These are phyloP conservation scores for Drosophila aldrichi DNA, from an alignment of 2,888 invertebrate genomes.

Conservation along the genomic window DNA sequence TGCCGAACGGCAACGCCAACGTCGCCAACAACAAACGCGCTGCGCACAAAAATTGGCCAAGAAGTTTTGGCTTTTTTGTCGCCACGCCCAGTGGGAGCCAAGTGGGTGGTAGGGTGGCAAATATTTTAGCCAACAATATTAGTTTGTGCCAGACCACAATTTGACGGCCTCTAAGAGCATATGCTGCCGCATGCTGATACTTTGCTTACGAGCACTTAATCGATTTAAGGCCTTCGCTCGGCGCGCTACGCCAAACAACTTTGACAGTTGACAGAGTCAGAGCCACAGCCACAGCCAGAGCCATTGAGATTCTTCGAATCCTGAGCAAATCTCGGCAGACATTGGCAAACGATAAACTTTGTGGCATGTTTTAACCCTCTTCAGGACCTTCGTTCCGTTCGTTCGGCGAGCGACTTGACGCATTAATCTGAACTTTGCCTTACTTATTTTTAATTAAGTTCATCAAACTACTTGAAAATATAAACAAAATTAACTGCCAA, in stretches of 20 bases:
- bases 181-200: constrained; percentile 40
- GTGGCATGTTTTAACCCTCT: constrained; percentile 52
- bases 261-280: constrained; percentile 54
- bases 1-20: constrained; percentile 38
- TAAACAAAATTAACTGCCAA: constrained; percentile 70
- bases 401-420: constrained; percentile 25
- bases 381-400: constrained; percentile 38
- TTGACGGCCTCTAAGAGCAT: constrained; percentile 48
- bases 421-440: constrained; percentile 74
- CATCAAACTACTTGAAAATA: constrained; percentile 75
- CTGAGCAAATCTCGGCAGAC: constrained; percentile 40
- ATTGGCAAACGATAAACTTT: constrained; percentile 47
- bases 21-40: constrained; percentile 8
- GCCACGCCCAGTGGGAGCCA: background rate
- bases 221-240: constrained; percentile 53
- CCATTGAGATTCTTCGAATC: constrained; percentile 4
- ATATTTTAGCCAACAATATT: constrained; percentile 66
- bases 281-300: background rate
- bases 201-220: constrained; percentile 59
- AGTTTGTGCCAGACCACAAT: constrained; percentile 47
- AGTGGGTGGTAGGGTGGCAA: constrained; percentile 13
- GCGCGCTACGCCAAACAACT: constrained; percentile 36
- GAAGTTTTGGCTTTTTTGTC: constrained; percentile 41
- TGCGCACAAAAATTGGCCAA: constrained; percentile 53
- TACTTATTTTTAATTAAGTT: constrained; percentile 80